Conservation (phyloP, 2,888 invertebrate species). For the Hydrotaea diabolus region DNA sequence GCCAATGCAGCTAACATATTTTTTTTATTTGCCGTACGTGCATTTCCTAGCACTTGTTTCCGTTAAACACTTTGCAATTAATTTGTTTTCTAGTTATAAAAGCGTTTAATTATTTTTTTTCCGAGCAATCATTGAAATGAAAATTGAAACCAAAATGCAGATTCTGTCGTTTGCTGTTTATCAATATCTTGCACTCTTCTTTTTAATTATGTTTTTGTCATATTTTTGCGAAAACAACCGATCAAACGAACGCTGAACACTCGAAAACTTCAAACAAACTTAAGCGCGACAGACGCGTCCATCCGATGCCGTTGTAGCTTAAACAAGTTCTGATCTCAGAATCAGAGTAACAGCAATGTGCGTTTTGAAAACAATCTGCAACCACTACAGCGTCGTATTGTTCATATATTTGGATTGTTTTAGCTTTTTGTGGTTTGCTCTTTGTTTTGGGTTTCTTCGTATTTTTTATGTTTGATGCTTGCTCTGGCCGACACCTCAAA, state of each 20-base stretch:
- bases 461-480: not conserved
- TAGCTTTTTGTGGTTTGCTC: not conserved
- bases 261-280: not conserved
- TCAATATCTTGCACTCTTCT: not conserved
- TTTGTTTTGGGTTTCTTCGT: not conserved
- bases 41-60: too few species aligned
- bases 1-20: too few species aligned
- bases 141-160: too few species aligned
- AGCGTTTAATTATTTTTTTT: too few species aligned
- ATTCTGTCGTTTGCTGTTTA: too few species aligned
- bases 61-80: too few species aligned
- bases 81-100: too few species aligned
- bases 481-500: not conserved
- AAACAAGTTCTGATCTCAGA: conserved; percentile 39
- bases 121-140: too few species aligned
- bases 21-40: too few species aligned
- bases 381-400: not conserved
- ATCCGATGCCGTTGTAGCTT: conserved; percentile 32
- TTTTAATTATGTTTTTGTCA: not conserved
- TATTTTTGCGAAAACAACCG: not conserved
- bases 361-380: not conserved
- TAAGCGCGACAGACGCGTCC: not conserved
- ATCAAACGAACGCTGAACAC: conserved; percentile 9
- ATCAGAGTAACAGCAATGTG: not conserved
- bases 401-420: too few species aligned